Conservation (phyloP, 1,140 invertebrate species). For the Phymastichus coffea region DNA sequence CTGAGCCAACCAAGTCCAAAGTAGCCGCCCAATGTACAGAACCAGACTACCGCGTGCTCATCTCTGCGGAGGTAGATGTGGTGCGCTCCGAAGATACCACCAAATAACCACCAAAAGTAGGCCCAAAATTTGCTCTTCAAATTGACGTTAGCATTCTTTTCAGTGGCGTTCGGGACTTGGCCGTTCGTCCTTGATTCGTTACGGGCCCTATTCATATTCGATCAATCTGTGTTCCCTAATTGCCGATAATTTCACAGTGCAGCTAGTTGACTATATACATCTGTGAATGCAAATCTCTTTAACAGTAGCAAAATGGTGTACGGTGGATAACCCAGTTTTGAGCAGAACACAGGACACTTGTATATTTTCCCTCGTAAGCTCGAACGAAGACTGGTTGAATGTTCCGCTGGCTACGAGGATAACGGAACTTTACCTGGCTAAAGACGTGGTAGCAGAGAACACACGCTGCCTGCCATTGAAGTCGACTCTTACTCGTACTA, state of each 20-base stretch:
- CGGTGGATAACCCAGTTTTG: neutral
- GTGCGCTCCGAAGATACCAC: constrained; percentile 85
- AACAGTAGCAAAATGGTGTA: neutral
- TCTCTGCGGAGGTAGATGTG: constrained; percentile 88
- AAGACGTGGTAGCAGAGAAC: too few species aligned
- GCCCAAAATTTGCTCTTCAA: constrained; percentile 52
- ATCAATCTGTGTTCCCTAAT: neutral
- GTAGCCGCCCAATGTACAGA: constrained; percentile 83
- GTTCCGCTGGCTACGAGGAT: too few species aligned
- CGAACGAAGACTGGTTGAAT: too few species aligned
- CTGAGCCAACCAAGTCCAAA: constrained; percentile 82
- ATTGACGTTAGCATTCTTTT: neutral
- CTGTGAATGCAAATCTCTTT: neutral
- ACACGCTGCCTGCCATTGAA: too few species aligned
- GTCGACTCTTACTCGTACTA: too few species aligned
- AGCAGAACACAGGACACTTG: too few species aligned
- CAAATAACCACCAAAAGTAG: constrained; percentile 83
- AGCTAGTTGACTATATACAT: neutral
- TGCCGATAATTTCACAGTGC: neutral
- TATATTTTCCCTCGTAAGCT: too few species aligned
- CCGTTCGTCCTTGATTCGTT: neutral
- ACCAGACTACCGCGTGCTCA: constrained; percentile 87
- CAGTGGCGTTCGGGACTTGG: neutral
- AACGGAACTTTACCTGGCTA: too few species aligned
- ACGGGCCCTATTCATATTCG: neutral